Conservation (phyloP, 2,113 vertebrate species). For the Romanogobio albipinnatus region DNA sequence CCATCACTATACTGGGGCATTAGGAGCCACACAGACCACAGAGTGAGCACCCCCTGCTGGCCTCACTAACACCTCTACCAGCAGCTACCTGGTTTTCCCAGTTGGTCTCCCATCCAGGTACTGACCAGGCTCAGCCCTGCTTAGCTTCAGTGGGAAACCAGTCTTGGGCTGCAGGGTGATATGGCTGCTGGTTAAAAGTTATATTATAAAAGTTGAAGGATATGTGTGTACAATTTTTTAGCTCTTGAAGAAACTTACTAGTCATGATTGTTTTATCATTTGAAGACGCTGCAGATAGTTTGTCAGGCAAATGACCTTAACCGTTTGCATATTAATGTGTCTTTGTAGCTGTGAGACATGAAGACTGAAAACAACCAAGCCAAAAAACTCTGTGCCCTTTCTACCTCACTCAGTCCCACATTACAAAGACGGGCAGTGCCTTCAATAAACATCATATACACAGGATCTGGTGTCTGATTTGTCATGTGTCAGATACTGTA, state of each 20-base stretch:
- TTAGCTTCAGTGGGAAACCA: too few species aligned
- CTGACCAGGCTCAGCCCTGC: too few species aligned
- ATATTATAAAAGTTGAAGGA: not conserved
- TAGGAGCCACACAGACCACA: too few species aligned
- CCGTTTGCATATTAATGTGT: constrained; percentile 2
- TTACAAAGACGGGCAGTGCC: constrained; percentile 20
- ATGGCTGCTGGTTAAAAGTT: too few species aligned
- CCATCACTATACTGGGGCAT: too few species aligned
- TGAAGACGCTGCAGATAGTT: not conserved
- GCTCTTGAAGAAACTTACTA: not conserved
- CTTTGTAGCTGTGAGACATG: not conserved
- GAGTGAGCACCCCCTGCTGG: too few species aligned
- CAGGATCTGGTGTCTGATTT: not conserved
- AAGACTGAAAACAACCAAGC: not conserved
- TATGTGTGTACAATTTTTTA: not conserved
- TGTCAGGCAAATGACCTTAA: not conserved
- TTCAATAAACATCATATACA: constrained; percentile 34
- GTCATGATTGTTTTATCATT: not conserved
- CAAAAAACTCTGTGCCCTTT: not conserved
- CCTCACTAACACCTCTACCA: too few species aligned
- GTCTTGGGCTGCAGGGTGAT: too few species aligned
- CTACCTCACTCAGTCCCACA: constrained; percentile 33
- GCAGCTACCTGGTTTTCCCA: too few species aligned
- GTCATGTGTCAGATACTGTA: not conserved
- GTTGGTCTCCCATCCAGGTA: too few species aligned